phyloP scores from a whole-genome alignment of 2,113 vertebrate species.

The Sterna hirundo region DNA sequence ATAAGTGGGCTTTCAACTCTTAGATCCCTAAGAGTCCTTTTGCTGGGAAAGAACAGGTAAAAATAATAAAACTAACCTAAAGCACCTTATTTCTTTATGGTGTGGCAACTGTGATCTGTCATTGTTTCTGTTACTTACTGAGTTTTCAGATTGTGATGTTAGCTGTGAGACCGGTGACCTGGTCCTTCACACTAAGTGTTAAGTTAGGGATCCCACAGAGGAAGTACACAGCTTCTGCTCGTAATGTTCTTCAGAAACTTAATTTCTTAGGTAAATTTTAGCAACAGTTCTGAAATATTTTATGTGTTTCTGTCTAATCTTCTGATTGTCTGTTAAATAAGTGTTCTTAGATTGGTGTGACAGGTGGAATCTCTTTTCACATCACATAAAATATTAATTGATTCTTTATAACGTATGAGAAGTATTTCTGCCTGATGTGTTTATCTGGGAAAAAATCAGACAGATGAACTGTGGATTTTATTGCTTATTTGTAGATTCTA shows the following conservation, averaged over 20 bases:
- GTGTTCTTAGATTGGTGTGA: background rate
- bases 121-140: background rate
- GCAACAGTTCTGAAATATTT: background rate
- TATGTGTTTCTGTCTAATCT: rapidly evolving
- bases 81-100: background rate
- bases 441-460: background rate
- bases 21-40: slow-evolving; percentile 84
- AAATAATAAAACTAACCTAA: background rate
- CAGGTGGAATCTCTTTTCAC: background rate
- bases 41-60: slow-evolving; percentile 94
- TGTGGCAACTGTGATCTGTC: background rate
- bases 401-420: background rate
- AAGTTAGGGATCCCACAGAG: background rate
- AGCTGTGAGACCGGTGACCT: background rate
- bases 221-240: background rate
- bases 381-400: background rate
- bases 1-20: slow-evolving; percentile 88
- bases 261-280: background rate
- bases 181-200: background rate
- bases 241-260: background rate
- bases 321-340: background rate
- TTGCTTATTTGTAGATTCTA: background rate
- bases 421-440: background rate
- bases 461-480: background rate
- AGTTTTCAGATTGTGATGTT: background rate